Base-by-base conservation (phyloP, 2,113 vertebrate species). In the Peromyscus californicus region DNA sequence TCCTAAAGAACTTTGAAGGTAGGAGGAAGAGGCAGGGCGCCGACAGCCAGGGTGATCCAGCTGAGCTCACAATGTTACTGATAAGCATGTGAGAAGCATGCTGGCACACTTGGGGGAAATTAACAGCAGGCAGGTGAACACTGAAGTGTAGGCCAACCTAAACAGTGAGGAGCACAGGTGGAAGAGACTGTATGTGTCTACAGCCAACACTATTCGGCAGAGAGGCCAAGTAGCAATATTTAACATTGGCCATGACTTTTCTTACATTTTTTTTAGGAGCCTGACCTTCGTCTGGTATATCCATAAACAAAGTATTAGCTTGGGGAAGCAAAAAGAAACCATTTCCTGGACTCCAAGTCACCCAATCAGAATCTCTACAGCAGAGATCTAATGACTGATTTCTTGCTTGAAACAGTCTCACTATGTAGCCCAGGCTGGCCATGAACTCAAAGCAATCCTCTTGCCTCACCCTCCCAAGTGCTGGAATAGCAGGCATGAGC, bases 181-280 rank as follows among this genome's bases (percentile, higher is more conserved):
- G 59, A 65, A 59, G 10, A 87, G 21, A 74, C 54, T 76, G 69
- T 2, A 4, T 9, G 78, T 36, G 51, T 96, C 91, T n/a, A 82
- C 3, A 63, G 16, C 1, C 24, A 82, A 63, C 15, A 24, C 6
- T 36, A 57, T 36, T 0, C 45, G 85, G 45, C 80, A 95, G 70
- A 89, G 31, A 13, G 15, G 5, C 15, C 54, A 90, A 61, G 8
- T 3, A 82, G 10, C 74, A 94, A 54, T 63, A 87, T 51, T 76
- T 69, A 93, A 87, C 86, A 90, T 24, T n/a, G 12, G n/a, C 31
- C 39, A 85, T 85, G 83, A 93, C 78, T 80, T 22, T 76, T 39
- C 51, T 39, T 89, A 26, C 7, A 33, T 59, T 59, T 48, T 63
- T 54, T 75, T 86, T 19, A 95, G 70, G 15, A 93, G 63, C 29